Percentiles rank a stretch among this genome's conserved stretches.
These are phyloP conservation scores for Lagria hirta DNA, from an alignment of 2,888 invertebrate species.

Conservation along the genomic window DNA sequence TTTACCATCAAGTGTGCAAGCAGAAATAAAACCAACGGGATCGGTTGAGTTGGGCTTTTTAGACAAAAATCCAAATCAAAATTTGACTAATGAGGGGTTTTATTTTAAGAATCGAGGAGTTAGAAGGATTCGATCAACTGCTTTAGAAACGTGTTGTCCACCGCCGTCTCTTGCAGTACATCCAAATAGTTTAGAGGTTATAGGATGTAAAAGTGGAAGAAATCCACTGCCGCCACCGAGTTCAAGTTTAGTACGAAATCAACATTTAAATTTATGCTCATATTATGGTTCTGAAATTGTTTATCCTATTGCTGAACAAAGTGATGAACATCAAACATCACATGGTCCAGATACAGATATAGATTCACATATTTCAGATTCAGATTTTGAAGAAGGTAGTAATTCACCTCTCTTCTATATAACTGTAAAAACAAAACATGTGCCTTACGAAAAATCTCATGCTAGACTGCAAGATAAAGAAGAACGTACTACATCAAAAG, in stretches of 20 bases:
- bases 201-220: conserved; percentile 61
- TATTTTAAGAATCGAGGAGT: conserved; percentile 58
- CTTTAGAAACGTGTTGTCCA: conserved; percentile 70
- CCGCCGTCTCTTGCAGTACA: conserved; percentile 75
- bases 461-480: conserved; percentile 53
- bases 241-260: conserved; percentile 68
- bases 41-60: conserved; percentile 60
- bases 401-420: conserved; percentile 64
- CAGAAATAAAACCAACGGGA: conserved; percentile 55
- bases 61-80: conserved; percentile 53
- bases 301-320: conserved; percentile 83
- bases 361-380: conserved; percentile 63
- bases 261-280: conserved; percentile 66
- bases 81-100: conserved; percentile 48
- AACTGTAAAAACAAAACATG: conserved; percentile 40
- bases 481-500: conserved; percentile 70
- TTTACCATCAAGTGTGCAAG: conserved; percentile 54
- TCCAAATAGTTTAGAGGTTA: conserved; percentile 79
- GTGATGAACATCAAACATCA: conserved; percentile 73
- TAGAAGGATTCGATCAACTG: conserved; percentile 69
- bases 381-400: conserved; percentile 65
- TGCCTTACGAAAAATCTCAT: conserved; percentile 41
- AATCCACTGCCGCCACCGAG: conserved; percentile 73
- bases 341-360: conserved; percentile 64
- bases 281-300: conserved; percentile 73